Conservation (phyloP, 2,797 vertebrate species). For the Peromyscus aztecus region DNA sequence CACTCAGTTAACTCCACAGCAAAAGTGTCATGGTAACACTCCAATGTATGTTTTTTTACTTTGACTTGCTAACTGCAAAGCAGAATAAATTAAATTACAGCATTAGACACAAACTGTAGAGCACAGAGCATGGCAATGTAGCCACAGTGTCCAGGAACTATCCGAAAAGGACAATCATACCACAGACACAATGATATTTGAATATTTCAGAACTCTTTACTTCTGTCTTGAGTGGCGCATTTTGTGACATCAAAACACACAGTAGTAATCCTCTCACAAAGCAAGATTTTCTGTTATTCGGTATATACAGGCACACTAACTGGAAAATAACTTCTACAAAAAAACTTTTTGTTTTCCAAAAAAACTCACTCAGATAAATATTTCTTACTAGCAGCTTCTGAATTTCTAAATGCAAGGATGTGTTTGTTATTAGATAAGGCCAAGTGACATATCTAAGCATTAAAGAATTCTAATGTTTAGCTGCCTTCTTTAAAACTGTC, state of each 20-base stretch:
- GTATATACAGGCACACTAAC: background rate
- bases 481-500: background rate
- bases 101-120: slow-evolving; percentile 25
- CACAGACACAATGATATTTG: slow-evolving; percentile 21
- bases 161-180: slow-evolving; percentile 75
- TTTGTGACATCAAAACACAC: slow-evolving; percentile 50
- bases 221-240: slow-evolving; percentile 14
- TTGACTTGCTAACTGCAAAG: slow-evolving; percentile 63
- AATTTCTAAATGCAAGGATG: background rate
- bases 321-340: background rate
- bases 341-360: slow-evolving; percentile 16
- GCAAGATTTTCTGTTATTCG: background rate
- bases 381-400: background rate
- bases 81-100: slow-evolving; percentile 60
- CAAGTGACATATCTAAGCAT: background rate
- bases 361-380: slow-evolving; percentile 52
- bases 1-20: slow-evolving; percentile 36
- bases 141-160: slow-evolving; percentile 48
- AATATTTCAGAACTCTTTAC: background rate
- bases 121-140: background rate
- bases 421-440: background rate
- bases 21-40: slow-evolving; percentile 59
- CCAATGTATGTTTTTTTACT: slow-evolving; percentile 18
- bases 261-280: background rate
- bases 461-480: background rate